These are phyloP conservation scores for Sebastes melanostomus DNA, from an alignment of 2,797 vertebrate genomes.

Conservation along the genomic window DNA sequence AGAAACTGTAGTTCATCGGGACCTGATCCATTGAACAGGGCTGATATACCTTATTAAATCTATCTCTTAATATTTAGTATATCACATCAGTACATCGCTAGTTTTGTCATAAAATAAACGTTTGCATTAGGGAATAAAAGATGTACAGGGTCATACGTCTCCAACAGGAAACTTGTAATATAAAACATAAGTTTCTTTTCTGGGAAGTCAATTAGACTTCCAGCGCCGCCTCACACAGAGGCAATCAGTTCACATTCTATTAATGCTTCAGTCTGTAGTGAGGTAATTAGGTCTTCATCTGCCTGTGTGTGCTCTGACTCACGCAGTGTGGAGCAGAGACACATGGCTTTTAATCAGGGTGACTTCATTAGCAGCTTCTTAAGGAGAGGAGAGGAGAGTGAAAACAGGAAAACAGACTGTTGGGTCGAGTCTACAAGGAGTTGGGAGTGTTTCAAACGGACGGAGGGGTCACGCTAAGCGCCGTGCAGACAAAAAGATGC, in stretches of 20 bases:
- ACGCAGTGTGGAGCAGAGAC: background rate
- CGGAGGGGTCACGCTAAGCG: slow-evolving; percentile 1
- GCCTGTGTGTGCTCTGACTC: slow-evolving; percentile 17
- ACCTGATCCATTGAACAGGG: background rate
- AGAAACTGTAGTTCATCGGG: background rate
- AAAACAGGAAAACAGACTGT: slow-evolving; percentile 4
- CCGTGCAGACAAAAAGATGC: slow-evolving; percentile 37
- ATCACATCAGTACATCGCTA: background rate
- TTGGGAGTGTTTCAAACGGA: background rate
- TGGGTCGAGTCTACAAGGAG: slow-evolving; percentile 1
- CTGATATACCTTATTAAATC: background rate
- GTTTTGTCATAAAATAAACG: background rate
- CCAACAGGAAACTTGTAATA: background rate
- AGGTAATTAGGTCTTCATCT: slow-evolving; percentile 9
- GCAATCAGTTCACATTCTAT: slow-evolving; percentile 21
- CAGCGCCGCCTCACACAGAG: background rate
- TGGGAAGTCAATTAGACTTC: slow-evolving; percentile 15
- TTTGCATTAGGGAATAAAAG: background rate
- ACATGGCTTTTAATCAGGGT: slow-evolving; percentile 28
- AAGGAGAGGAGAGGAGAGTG: background rate
- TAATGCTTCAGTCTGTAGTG: slow-evolving; percentile 6
- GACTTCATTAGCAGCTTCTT: slow-evolving; percentile 45
- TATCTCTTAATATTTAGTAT: background rate
- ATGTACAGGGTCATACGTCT: background rate
- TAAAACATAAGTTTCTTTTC: background rate